Evolutionary conservation across 2,888 invertebrate genomes (phyloP), one percentile per base, ranked within the genome.

Genomic region (Drosophila testacea): DNA sequence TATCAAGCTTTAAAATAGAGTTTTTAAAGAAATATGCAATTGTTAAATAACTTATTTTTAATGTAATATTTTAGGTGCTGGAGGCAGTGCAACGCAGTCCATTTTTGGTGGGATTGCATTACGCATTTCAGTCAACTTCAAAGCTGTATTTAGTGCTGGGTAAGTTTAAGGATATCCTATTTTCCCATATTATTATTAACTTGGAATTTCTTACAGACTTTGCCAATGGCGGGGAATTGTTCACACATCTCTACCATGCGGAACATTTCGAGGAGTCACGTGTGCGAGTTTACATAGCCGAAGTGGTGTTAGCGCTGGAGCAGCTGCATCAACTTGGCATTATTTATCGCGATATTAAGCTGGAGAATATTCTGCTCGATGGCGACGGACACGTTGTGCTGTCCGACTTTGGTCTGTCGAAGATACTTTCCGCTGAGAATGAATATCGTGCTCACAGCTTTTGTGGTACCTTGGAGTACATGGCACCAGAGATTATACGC

Each of bases 401-500:
- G 66, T 99, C 99, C 1, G 99, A 99, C 94, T 99, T 99, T 93
- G 99, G 99, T 0, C 95, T 99, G 42, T 98, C 98, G 92, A 99
- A 99, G 93, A 98, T 98, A 93, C 95, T 96, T 62, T 94, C 83
- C 28, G 81, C 86, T 0, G 94, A 95, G 87, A 93, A 92, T 88
- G 96, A 97, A 90, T 95, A 95, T 90, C 94, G 98, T 73, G 97
- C 99, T 0, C 98, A 98, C 93, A 98, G 98, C 73, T 99, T 98
- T 93, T 99, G 99, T 92, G 99, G 99, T 16, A 99, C 99, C 74
- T 97, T 99, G 87, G 99, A 99, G 92, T 99, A 99, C 93, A 99
- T 99, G 99, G 98, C 98, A 22, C 98, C 97, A 0, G 94, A 96
- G 91, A 95, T 96, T 42, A 95, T 96, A 69, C 93, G 96, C 88